Base-by-base conservation (phyloP, 2,113 vertebrate species). In the Equus przewalskii region DNA sequence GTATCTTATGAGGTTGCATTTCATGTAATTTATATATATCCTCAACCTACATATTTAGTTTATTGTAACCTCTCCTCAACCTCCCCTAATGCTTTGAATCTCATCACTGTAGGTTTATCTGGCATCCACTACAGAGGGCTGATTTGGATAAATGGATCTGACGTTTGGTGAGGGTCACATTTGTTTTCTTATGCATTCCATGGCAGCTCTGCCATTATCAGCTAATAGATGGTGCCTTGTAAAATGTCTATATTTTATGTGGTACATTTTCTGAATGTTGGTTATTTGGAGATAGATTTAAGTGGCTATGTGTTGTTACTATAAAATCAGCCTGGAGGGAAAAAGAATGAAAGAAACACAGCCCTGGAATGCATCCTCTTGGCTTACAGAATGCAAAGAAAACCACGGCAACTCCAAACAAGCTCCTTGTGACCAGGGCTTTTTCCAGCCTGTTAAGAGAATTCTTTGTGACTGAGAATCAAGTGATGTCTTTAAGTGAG, bases 171-270 rank as follows among this genome's bases (percentile, higher is more conserved):
- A 96, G 96, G 95, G 94, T 81, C n/a, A 73, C 97, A 97, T 98
- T 91, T 97, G 82, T 98, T 98, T 98, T 98, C 89, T 89, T 93
- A 94, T 70, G 67, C 49, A 83, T 98, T 98, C 90, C 94, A 76
- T 92, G 85, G 97, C 95, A 98, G 96, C 94, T 97, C 94, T 97
- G 91, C 95, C 98, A 98, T 98, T 98, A 97, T 98, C 98, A 97
- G 90, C 83, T 97, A 97, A 98, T 96, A 96, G 96, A 97, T 58
- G 79, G 24, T 97, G 93, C 70, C 98, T 98, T 97, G 93, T 97
- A 97, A 97, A 98, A 93, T 97, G 89, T 96, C 98, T 97, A 36
- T 92, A 90, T 97, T 97, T 97, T 97, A 98, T 98, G 70, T 92
- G 96, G 75, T 95, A 90, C 82, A 92, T 98, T 98, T 87, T 98